phyloP scores from a whole-genome alignment of 1,140 invertebrate genomes.

The Helicoverpa zea region DNA sequence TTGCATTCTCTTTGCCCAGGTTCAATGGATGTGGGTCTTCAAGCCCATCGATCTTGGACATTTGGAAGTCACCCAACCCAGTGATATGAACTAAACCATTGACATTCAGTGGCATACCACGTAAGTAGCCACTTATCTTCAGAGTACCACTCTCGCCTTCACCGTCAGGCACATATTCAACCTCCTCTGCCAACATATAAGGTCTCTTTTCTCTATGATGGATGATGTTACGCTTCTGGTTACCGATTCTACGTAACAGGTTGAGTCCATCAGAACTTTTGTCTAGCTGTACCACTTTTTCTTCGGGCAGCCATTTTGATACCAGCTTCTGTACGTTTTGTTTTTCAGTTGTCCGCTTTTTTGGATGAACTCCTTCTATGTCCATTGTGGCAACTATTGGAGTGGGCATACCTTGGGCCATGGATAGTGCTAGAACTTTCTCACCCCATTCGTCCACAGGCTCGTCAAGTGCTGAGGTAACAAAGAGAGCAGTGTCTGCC shows the following conservation, averaged over 20 bases:
- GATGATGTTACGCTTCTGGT: conserved; percentile 92
- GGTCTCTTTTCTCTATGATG: conserved; percentile 92
- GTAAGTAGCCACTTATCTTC: conserved; percentile 94
- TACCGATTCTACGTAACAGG: conserved; percentile 92
- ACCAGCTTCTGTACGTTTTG: conserved; percentile 92
- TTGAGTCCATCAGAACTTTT: conserved; percentile 92
- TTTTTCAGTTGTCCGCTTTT: conserved; percentile 92
- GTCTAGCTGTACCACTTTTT: conserved; percentile 93
- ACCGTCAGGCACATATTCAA: conserved; percentile 89
- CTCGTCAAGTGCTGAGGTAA: conserved; percentile 89
- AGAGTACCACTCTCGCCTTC: conserved; percentile 90
- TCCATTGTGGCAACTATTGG: conserved; percentile 93
- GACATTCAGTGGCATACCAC: conserved; percentile 93
- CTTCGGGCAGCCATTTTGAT: conserved; percentile 93
- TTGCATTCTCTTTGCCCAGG: conserved; percentile 81
- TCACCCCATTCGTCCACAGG: conserved; percentile 93
- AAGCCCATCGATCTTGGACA: conserved; percentile 92
- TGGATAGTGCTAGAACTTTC: conserved; percentile 90
- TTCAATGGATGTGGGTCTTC: conserved; percentile 92
- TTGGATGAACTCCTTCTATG: conserved; percentile 90
- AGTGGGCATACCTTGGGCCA: conserved; percentile 95
- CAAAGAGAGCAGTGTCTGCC: conserved; percentile 93
- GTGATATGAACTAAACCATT: conserved; percentile 96
- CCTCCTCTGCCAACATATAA: conserved; percentile 93
- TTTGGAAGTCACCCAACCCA: conserved; percentile 97